Evolutionary conservation across 1,140 invertebrate species (phyloP), one percentile per base, ranked within the genome.

Genomic region (Wasmannia auropunctata): DNA sequence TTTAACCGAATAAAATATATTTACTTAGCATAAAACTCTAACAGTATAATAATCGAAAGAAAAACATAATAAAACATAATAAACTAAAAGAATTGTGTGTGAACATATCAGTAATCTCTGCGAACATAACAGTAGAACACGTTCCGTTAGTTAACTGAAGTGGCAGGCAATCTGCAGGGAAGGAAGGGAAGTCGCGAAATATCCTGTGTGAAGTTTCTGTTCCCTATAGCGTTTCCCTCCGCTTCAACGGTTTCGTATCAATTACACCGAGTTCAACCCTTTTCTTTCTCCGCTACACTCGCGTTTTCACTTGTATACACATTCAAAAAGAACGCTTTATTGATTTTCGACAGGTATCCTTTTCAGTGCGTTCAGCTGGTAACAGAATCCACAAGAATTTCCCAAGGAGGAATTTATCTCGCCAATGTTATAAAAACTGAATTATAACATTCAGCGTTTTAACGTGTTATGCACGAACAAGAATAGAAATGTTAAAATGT

Each of bases 161-260:
- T 16, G 28, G 37, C 37, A 16, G 1, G 16, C 54, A 43, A 77
- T 77, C 25, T 77, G 56, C 25, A 46, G 16, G 25, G 10, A 43
- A 77, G 56, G 62, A 80, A 80, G 49, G 77, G 62, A 56, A 69
- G 60, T 51, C 46, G 60, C 31, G 77, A 67, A 62, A 80, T 67
- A 69, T 80, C 31, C 62, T 56, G 62, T 69, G 77, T 69, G 77
- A 65, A 65, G 65, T 69, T n/a, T 80, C 54, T 51, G 49, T 80
- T 80, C 77, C 63, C 63, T 25, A n/a, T n/a, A 69, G 49, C 60
- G 46, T 80, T 80, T 80, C 62, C 62, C 77, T 58, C 62, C 70
- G 74, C 75, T 87, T 87, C 75, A 89, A 86, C 79, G 76, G 60
- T 75, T 90, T 88, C 77, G 81, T 76, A 85, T 85, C 63, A 75